Conservation (phyloP, 2,113 vertebrate species). For the Tachysurus fulvidraco region DNA sequence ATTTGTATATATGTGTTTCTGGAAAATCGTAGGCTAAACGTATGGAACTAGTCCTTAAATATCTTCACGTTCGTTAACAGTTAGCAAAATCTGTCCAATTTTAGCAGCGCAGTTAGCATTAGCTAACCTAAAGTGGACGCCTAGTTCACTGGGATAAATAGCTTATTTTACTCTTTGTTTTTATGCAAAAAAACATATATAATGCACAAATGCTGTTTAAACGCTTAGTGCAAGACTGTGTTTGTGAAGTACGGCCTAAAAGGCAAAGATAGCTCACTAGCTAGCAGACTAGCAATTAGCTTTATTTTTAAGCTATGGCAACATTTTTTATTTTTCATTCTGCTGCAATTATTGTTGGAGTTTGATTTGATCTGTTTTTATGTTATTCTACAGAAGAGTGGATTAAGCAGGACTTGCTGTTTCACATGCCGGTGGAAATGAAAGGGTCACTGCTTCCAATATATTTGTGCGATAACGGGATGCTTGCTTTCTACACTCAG, state of each 20-base stretch:
- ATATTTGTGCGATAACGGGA: not conserved
- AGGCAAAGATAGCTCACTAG: not conserved
- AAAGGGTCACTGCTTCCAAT: slow-evolving; percentile 49
- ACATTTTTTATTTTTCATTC: not conserved
- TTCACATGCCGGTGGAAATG: slow-evolving; percentile 49
- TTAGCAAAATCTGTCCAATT: not conserved
- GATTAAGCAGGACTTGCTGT: not conserved
- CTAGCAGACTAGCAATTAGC: slow-evolving; percentile 1
- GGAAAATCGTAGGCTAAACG: not conserved
- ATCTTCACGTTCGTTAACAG: too few species aligned
- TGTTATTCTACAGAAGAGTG: slow-evolving; percentile 14
- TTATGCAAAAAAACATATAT: not conserved
- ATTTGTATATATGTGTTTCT: not conserved
- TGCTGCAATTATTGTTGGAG: not conserved
- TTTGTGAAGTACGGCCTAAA: not conserved
- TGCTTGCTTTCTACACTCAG: not conserved
- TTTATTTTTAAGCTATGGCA: not conserved
- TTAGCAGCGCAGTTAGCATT: slow-evolving; percentile 6
- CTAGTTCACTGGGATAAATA: not conserved
- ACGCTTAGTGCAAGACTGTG: not conserved
- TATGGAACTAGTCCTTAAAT: not conserved
- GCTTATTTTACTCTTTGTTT: not conserved
- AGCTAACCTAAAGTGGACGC: not conserved
- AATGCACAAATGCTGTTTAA: too few species aligned
- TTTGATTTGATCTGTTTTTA: not conserved